Evolutionary conservation across 2,113 vertebrate species (phyloP).

Genomic region (Motacilla alba): DNA sequence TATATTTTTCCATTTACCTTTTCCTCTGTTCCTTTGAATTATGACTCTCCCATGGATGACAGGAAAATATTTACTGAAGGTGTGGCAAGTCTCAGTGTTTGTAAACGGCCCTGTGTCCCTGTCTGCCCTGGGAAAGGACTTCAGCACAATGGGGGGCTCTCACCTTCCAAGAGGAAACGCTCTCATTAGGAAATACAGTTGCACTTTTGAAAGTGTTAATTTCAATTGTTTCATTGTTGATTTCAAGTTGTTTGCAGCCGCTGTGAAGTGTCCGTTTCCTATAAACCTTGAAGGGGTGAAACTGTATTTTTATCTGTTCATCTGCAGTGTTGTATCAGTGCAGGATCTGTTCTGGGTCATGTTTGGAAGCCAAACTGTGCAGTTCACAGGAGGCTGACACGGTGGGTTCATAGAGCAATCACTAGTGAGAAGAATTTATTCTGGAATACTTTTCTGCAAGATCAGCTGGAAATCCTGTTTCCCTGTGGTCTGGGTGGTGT

Average conservation of each 20-base stretch:
- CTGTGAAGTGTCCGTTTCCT: background rate
- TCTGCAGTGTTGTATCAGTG: background rate
- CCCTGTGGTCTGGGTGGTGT: background rate
- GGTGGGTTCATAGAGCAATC: background rate
- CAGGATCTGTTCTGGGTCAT: background rate
- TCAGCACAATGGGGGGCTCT: background rate
- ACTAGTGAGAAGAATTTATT: background rate
- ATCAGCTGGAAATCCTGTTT: background rate
- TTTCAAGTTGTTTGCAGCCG: background rate
- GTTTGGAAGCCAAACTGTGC: background rate
- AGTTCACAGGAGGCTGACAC: background rate
- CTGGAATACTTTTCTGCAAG: background rate
- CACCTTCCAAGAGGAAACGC: background rate
- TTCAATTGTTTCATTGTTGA: background rate
- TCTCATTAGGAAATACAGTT: background rate
- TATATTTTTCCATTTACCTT: background rate
- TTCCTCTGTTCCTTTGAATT: background rate
- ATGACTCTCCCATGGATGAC: background rate
- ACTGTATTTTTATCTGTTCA: background rate
- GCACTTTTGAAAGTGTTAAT: background rate
- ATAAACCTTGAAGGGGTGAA: background rate
- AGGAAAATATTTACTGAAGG: background rate
- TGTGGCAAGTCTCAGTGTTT: background rate
- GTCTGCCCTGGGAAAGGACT: background rate
- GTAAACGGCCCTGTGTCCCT: background rate